A percentile compares a stretch with the other conserved stretches of the same genome.
phyloP scores from a whole-genome alignment of 2,888 invertebrate genomes.

The Xestia xanthographa region DNA sequence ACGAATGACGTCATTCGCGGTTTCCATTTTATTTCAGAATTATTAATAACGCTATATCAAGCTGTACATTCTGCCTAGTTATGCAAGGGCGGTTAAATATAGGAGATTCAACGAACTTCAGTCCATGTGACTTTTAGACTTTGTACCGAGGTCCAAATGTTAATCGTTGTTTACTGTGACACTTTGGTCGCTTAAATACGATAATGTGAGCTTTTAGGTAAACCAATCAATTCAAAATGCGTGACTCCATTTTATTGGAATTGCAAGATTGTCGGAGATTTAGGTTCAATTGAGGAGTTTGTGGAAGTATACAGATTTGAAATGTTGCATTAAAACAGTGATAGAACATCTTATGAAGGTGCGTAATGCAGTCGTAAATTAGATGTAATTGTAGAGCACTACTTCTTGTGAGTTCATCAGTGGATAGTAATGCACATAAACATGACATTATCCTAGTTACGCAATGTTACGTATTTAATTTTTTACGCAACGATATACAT shows the following conservation, averaged over 20 bases:
- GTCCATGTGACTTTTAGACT: conserved; percentile 25
- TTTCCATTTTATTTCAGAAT: conserved; percentile 44
- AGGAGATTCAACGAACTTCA: conserved; percentile 43
- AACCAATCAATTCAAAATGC: conserved; percentile 43
- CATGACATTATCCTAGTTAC: conserved; percentile 4
- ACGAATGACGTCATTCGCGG: conserved; percentile 52
- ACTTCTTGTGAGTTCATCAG: background rate
- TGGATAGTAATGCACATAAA: conserved; percentile 11
- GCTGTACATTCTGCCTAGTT: conserved; percentile 32
- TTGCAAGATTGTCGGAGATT: conserved; percentile 26
- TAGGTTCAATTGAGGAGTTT: conserved; percentile 21
- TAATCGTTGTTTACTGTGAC: conserved; percentile 49
- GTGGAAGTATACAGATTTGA: background rate
- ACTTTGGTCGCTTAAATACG: conserved; percentile 36
- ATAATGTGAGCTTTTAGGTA: conserved; percentile 26
- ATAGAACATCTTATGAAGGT: background rate
- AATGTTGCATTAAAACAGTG: background rate
- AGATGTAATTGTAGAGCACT: conserved; percentile 1
- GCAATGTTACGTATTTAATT: conserved; percentile 11
- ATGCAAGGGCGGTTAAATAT: conserved; percentile 47
- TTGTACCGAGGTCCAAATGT: conserved; percentile 39
- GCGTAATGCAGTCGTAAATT: background rate
- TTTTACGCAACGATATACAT: conserved; percentile 26
- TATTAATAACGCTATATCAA: conserved; percentile 50
- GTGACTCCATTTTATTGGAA: conserved; percentile 50